Conservation (phyloP, 2,888 invertebrate species). For the Peribatodes rhomboidaria region DNA sequence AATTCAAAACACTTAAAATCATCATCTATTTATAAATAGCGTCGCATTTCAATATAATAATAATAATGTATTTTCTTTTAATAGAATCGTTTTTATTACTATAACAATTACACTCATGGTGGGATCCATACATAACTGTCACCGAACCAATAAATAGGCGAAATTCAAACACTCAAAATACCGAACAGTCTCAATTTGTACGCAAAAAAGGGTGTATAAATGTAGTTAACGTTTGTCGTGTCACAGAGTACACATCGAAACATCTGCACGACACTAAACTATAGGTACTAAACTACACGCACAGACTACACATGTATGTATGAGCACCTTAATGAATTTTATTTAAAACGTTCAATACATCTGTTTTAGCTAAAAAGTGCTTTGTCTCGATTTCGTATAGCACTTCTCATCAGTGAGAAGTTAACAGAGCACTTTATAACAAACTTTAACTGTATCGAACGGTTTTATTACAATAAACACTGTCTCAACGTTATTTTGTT, state of each 20-base stretch:
- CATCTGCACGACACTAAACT: background rate
- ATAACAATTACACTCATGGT: slow-evolving; percentile 77
- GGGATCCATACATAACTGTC: slow-evolving; percentile 72
- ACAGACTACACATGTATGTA: background rate
- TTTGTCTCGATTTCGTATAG: slow-evolving; percentile 47
- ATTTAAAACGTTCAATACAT: background rate
- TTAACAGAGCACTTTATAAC: slow-evolving; percentile 2
- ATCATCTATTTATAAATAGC: slow-evolving; percentile 82
- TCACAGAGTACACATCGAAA: slow-evolving; percentile 11
- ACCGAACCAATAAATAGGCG: slow-evolving; percentile 76
- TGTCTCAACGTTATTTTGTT: no score
- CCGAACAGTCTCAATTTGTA: slow-evolving; percentile 84
- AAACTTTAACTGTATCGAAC: background rate
- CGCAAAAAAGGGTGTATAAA: slow-evolving; percentile 75
- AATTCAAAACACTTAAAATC: slow-evolving; percentile 78
- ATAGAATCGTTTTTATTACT: slow-evolving; percentile 67
- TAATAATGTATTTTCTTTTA: slow-evolving; percentile 64
- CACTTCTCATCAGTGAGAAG: slow-evolving; percentile 26
- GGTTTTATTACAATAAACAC: background rate
- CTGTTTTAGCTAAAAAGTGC: slow-evolving; percentile 21
- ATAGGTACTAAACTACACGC: background rate
- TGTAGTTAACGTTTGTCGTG: slow-evolving; percentile 59
- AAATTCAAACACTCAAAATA: slow-evolving; percentile 79
- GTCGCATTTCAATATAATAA: slow-evolving; percentile 77
- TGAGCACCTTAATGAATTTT: background rate